phyloP scores from a whole-genome alignment of 2,888 invertebrate species.

The Cheilosia pagana region DNA sequence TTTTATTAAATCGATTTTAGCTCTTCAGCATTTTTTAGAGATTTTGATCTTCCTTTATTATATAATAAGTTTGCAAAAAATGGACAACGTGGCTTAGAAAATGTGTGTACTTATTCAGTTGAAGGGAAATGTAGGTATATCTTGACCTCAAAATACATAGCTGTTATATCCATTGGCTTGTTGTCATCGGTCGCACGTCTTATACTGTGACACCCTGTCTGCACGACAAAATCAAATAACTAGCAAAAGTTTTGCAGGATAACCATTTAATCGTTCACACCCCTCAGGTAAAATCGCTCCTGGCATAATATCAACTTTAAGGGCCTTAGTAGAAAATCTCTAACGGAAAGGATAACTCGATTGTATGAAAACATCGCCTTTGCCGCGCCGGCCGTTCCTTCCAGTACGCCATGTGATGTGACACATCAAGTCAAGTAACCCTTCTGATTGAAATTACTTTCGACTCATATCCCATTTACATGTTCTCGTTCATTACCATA shows the following conservation, averaged over 20 bases:
- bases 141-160: too few species aligned
- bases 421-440: slow-evolving; percentile 49
- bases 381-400: slow-evolving; percentile 7
- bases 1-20: too few species aligned
- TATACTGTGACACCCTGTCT: slow-evolving; percentile 32
- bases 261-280: slow-evolving; percentile 49
- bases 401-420: slow-evolving; percentile 42
- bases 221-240: slow-evolving; percentile 51
- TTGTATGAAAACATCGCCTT: not conserved
- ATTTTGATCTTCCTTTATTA: too few species aligned
- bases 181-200: slow-evolving; percentile 15
- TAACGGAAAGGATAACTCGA: slow-evolving; percentile 24
- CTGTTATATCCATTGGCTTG: slow-evolving; percentile 33
- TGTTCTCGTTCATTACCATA: slow-evolving; percentile 47
- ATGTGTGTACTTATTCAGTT: too few species aligned
- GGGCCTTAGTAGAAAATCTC: slow-evolving; percentile 4
- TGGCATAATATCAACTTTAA: slow-evolving; percentile 11
- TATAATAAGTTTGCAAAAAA: too few species aligned
- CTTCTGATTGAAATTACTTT: slow-evolving; percentile 61
- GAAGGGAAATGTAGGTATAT: too few species aligned
- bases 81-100: too few species aligned
- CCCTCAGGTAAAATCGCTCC: slow-evolving; percentile 37
- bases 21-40: too few species aligned
- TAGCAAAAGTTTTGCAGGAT: slow-evolving; percentile 52
- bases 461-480: slow-evolving; percentile 18